Base-by-base conservation (phyloP, 1,140 invertebrate species). In the Drosophila eugracilis region DNA sequence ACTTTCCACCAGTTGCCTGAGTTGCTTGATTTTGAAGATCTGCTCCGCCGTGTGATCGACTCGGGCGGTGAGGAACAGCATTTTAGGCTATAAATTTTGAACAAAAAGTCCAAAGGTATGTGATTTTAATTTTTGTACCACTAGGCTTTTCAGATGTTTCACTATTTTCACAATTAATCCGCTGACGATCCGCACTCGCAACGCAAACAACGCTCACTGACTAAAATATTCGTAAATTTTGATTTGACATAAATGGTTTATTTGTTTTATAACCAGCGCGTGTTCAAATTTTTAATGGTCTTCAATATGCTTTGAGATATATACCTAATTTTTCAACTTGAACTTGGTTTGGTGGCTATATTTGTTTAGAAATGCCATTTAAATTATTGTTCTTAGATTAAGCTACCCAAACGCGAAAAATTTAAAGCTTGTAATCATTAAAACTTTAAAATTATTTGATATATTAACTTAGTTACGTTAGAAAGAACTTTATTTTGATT, bases 1-100 rank as follows among this genome's bases (percentile, higher is more conserved):
- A 88, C 83, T 88, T 37, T 88, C 70, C 34, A 88, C 83, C 21
- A 88, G 50, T 26, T 88, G 79, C 5, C 79, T 67, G 2, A 88
- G 44, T 48, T 88, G 83, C 7, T 88, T 55, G 15, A 89, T 89
- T 36, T 88, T 88, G 14, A 89, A 78, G 15, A 44, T 15, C 42
- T 88, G 58, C 26, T 88, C 74, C 4, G 48, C 59, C 15, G 78
- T 49, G 28, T 76, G 59, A 4, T 75, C 75, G 7, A 75, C 73
- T 3, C 54, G 58, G 9, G 67, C 32, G 39, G 57, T 50, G 5
- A 66, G 42, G 36, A 85, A 85, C 5, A 80, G 28, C 80, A 85
- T 85, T 15, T 47, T 75, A 1, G 15, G n/a, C 24, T 14, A 28
- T 14, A 9, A 59, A 52, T 47, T 57, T 71, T n/a, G 12, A 72